phyloP scores from a whole-genome alignment of 2,113 vertebrate species.

The Lonchura striata region DNA sequence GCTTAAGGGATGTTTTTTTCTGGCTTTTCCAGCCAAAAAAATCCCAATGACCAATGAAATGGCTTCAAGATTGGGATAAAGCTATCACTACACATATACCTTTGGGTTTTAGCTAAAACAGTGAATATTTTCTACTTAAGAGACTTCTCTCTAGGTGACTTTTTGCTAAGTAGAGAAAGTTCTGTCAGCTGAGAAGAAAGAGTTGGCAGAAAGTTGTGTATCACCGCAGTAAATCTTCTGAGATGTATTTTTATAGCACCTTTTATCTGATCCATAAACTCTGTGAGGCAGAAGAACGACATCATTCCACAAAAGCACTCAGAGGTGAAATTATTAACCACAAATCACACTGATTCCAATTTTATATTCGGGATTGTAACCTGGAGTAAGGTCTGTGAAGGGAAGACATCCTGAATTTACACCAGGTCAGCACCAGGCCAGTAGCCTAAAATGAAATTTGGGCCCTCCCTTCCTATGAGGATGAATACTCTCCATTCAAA shows the following conservation, averaged over 20 bases:
- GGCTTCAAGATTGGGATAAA: background rate
- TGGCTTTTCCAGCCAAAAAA: background rate
- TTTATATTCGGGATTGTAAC: background rate
- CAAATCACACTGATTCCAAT: background rate
- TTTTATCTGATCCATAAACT: conserved; percentile 36
- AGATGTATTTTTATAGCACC: conserved; percentile 26
- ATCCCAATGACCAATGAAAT: background rate
- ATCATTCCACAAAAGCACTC: background rate
- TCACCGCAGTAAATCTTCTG: background rate
- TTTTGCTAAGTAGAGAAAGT: background rate
- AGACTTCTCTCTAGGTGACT: background rate
- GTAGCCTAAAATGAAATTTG: background rate
- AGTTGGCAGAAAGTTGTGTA: background rate
- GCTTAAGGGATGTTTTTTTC: background rate
- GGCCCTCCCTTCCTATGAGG: background rate
- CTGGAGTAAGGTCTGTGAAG: background rate
- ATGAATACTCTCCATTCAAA: background rate
- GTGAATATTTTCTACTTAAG: background rate
- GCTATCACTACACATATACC: fast-evolving
- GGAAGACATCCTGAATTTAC: background rate
- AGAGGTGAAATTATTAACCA: background rate
- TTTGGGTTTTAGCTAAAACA: background rate
- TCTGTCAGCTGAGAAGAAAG: background rate
- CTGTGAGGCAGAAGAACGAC: background rate
- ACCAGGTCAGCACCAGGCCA: background rate